Percentiles rank a stretch among this genome's conserved stretches.
phyloP scores from a whole-genome alignment of 2,797 vertebrate species.

The Cyprinodon diabolis region DNA sequence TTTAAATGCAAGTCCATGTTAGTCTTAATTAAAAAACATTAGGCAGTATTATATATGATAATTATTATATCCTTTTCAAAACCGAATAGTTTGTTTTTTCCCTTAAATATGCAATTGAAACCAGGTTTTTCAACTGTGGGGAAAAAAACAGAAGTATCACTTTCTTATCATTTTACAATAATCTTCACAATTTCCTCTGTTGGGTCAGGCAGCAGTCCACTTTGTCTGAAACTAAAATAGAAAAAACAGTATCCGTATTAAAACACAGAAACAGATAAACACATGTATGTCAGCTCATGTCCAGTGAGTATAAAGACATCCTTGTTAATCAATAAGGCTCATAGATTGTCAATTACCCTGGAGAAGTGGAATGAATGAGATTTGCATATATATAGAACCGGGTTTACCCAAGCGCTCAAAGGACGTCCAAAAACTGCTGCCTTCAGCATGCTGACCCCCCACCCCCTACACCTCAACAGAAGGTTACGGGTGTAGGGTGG shows the following conservation, averaged over 20 bases:
- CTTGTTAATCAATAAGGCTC: conserved; percentile 76
- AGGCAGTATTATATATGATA: too few relatives aligned
- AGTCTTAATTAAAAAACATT: neutral
- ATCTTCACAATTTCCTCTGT: too few relatives aligned
- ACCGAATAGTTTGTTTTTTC: too few relatives aligned
- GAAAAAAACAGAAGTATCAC: neutral
- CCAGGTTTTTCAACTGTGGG: neutral
- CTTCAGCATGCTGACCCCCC: conserved; percentile 71
- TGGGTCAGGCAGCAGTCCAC: neutral
- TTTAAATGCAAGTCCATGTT: neutral
- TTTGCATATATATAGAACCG: conserved; percentile 82
- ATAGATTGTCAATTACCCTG: conserved; percentile 79
- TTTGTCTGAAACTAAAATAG: neutral
- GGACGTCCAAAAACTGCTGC: conserved; percentile 73
- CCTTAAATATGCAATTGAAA: neutral
- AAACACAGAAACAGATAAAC: conserved; percentile 49
- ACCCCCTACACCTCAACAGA: neutral
- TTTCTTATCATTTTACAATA: neutral
- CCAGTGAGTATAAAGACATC: conserved; percentile 62
- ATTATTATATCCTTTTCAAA: too few relatives aligned
- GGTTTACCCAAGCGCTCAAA: conserved; percentile 78
- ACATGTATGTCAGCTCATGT: conserved; percentile 41
- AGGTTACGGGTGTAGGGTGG: neutral
- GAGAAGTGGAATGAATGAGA: conserved; percentile 70
- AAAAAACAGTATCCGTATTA: conserved; percentile 5